These are phyloP conservation scores for Melanotaenia duboulayi DNA, from an alignment of 2,113 vertebrate genomes.

Conservation along the genomic window DNA sequence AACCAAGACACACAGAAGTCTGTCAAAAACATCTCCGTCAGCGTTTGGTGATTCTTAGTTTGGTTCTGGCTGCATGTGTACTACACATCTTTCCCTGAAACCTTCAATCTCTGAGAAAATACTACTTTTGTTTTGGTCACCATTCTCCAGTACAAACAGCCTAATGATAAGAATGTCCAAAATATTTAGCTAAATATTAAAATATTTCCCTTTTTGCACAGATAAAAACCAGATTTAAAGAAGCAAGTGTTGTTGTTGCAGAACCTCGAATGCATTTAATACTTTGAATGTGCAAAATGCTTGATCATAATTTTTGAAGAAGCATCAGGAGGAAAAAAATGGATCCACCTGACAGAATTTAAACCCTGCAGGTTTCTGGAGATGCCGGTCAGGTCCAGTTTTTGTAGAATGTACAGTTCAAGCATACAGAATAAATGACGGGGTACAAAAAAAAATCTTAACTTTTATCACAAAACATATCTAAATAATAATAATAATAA, in stretches of 20 bases:
- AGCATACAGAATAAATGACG: slow-evolving; percentile 63
- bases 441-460: slow-evolving; percentile 75
- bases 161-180: too few species aligned
- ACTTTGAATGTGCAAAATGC: too few species aligned
- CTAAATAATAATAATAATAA: slow-evolving; percentile 67
- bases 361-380: background rate
- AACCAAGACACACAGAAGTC: background rate
- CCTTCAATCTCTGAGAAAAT: background rate
- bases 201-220: too few species aligned
- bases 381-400: slow-evolving; percentile 40
- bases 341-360: background rate
- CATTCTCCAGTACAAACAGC: background rate
- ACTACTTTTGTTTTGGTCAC: background rate
- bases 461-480: slow-evolving; percentile 76
- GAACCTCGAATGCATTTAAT: too few species aligned
- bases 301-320: background rate
- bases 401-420: slow-evolving; percentile 71
- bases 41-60: too few species aligned
- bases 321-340: background rate
- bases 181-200: too few species aligned
- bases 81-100: too few species aligned
- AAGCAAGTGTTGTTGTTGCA: too few species aligned
- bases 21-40: too few species aligned
- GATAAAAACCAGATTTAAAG: too few species aligned
- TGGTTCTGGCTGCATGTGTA: background rate